These are phyloP conservation scores for Trogon melanurus DNA, from an alignment of 2,113 vertebrate species.

Conservation along the genomic window DNA sequence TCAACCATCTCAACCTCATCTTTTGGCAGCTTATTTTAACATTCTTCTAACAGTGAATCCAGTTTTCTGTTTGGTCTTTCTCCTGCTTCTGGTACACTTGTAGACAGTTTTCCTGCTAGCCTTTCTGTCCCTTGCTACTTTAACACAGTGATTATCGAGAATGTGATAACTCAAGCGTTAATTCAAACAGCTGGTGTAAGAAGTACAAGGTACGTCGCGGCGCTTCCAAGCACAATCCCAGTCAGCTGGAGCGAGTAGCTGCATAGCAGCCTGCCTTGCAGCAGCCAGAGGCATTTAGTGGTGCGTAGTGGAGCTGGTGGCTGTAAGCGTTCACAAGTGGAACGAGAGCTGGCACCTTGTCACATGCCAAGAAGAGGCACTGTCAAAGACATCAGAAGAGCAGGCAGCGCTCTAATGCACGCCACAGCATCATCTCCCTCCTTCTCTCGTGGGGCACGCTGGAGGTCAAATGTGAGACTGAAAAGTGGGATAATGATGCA, in stretches of 20 bases:
- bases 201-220: not conserved
- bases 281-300: not conserved
- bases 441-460: not conserved
- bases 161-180: slow-evolving; percentile 12
- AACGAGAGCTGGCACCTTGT: slow-evolving; percentile 7
- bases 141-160: not conserved
- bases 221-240: not conserved
- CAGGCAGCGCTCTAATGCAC: not conserved
- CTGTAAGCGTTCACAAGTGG: not conserved
- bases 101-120: not conserved
- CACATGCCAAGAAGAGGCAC: not conserved
- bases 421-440: not conserved
- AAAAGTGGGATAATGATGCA: slow-evolving; percentile 16
- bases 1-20: not conserved
- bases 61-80: not conserved
- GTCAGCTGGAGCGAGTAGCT: not conserved
- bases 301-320: not conserved
- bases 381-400: not conserved
- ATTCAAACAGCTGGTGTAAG: not conserved
- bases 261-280: not conserved
- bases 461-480: slow-evolving; percentile 39
- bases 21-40: not conserved
- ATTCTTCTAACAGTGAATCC: not conserved
- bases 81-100: not conserved
- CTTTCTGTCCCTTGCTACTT: not conserved